Conservation (phyloP, 2,888 invertebrate genomes). For the Drosophila demipolita region DNA sequence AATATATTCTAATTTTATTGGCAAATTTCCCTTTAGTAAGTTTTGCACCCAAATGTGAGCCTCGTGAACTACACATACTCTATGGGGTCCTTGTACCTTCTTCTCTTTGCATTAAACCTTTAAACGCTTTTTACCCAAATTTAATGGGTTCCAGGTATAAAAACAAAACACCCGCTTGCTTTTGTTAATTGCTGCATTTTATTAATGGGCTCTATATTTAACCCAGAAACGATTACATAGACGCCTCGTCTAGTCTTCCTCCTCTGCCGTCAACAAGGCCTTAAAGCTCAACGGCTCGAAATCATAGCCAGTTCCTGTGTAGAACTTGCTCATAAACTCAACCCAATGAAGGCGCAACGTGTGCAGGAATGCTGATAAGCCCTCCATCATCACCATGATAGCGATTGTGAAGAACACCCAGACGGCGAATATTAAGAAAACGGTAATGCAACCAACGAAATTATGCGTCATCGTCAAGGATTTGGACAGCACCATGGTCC, state of each 20-base stretch:
- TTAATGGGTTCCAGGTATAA: background rate
- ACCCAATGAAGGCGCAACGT: slow-evolving; percentile 99
- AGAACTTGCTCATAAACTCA: slow-evolving; percentile 98
- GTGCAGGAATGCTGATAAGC: slow-evolving; percentile 99
- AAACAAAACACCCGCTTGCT: slow-evolving; percentile 36
- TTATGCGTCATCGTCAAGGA: slow-evolving; percentile 88
- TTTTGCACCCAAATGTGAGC: too few species aligned
- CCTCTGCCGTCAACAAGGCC: slow-evolving; percentile 88
- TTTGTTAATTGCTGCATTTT: slow-evolving; percentile 58
- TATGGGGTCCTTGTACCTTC: too few species aligned
- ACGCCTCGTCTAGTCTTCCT: slow-evolving; percentile 77
- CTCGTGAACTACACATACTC: too few species aligned
- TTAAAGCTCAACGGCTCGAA: slow-evolving; percentile 95
- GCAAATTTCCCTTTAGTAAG: too few species aligned
- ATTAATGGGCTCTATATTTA: slow-evolving; percentile 61
- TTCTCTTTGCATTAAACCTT: too few species aligned
- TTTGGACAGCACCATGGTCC: slow-evolving; percentile 95
- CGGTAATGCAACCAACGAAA: slow-evolving; percentile 90
- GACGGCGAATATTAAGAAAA: slow-evolving; percentile 94
- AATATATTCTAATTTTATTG: too few species aligned
- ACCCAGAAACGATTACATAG: slow-evolving; percentile 46
- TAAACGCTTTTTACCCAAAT: too few species aligned
- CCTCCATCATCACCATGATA: slow-evolving; percentile 99
- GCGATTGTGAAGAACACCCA: slow-evolving; percentile 97
- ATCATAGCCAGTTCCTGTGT: slow-evolving; percentile 91